phyloP scores from a whole-genome alignment of 2,113 vertebrate genomes.

The Oxygymnocypris stewartii region DNA sequence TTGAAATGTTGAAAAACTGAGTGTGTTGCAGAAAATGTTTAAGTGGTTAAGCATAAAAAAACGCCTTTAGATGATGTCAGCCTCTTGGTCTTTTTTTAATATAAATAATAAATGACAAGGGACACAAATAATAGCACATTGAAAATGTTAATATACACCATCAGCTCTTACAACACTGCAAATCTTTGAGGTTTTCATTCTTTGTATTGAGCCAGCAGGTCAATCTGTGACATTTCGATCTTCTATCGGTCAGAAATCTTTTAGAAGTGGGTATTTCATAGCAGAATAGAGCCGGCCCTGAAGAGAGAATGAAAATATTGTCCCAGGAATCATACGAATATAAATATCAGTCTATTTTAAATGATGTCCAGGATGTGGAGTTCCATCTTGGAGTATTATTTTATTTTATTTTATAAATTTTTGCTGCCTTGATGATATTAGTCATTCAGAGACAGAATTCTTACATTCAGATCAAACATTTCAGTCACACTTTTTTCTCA shows the following conservation, averaged over 20 bases:
- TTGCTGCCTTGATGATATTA: no score
- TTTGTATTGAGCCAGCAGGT: not conserved
- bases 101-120: not conserved
- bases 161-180: not conserved
- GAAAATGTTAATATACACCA: not conserved
- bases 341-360: not conserved
- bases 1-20: not conserved
- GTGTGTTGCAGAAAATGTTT: not conserved
- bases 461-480: not conserved
- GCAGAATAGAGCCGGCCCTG: not conserved
- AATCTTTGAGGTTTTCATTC: not conserved
- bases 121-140: not conserved
- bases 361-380: no score
- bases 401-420: no score
- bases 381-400: no score
- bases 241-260: not conserved
- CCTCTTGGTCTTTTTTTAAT: not conserved
- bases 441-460: not conserved
- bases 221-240: slow-evolving; percentile 24
- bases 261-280: not conserved
- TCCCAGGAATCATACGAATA: not conserved
- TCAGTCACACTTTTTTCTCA: not conserved
- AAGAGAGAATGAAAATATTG: not conserved
- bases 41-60: not conserved
- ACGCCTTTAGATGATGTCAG: not conserved